Evolutionary conservation across 2,797 vertebrate genomes (phyloP), one percentile per base, ranked within the genome.

Genomic region (Spea hammondii): DNA sequence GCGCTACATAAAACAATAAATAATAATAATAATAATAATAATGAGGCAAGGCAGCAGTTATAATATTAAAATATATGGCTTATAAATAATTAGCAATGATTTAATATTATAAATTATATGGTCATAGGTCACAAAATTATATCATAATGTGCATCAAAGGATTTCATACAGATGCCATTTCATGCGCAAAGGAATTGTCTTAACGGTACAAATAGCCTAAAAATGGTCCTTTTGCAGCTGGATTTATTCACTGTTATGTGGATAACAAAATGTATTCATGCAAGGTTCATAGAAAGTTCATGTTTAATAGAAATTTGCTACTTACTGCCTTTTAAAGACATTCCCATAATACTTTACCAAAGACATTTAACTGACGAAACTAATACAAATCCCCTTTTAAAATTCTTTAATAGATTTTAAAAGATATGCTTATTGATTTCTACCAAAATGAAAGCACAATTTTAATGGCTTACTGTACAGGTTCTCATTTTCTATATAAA

Each of bases 391-490:
- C 72, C 72, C 66, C 57, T 65, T 75, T 79, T 64, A 75, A 78
- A 79, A 79, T 75, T 64, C 72, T 75, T 55, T 79, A 75, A 74
- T 75, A 79, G 78, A 79, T 79, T 75, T 79, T 74, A 79, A 79
- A 79, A 79, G 72, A 75, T 79, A 79, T 79, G 72, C 72, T 74
- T 79, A 79, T 79, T 79, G 78, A 79, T 79, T 79, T 79, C 67
- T 79, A 55, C 72, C 13, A 72, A 79, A 79, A 79, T 79, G 65
- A 79, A 75, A 79, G 72, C 72, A 47, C 66, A 65, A 60, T 79
- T 72, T 74, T 79, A 79, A 79, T 79, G 78, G 72, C 75, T 65
- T 75, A 79, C 69, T 75, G 65, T 70, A 59, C 72, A 70, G 72
- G 78, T 79, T 72, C 72, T 70, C 74, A 73, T 74, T 79, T 79